These are phyloP conservation scores for Pristionchus arcanus DNA, from an alignment of 2,888 invertebrate species.

Conservation along the genomic window DNA sequence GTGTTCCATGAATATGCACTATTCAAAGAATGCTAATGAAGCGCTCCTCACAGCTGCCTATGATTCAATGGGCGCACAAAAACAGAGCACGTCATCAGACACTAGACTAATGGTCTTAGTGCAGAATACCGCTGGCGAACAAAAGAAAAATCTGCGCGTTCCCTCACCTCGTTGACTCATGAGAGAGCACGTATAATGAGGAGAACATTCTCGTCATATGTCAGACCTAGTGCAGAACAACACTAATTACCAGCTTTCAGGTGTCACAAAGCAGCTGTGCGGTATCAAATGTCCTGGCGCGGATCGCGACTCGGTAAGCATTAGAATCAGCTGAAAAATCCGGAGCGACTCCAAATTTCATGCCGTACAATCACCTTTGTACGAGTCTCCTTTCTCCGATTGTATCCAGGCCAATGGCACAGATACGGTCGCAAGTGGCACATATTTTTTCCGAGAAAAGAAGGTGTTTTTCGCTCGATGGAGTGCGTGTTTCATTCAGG, in stretches of 20 bases:
- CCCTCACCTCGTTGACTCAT: no score
- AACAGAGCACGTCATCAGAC: no score
- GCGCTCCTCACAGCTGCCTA: neutral
- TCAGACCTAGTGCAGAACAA: neutral
- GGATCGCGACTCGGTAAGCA: constrained; percentile 34
- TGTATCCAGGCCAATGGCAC: neutral
- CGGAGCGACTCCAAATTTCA: neutral
- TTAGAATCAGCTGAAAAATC: neutral
- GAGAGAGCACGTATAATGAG: no score
- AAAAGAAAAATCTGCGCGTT: no score
- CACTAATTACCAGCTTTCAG: neutral
- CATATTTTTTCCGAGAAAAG: neutral
- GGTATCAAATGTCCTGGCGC: constrained; percentile 10
- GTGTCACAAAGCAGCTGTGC: constrained; percentile 7
- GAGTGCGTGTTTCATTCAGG: neutral
- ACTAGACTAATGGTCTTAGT: no score
- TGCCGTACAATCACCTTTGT: neutral
- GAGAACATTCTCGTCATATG: no score
- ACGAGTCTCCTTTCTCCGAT: neutral
- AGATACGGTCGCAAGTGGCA: neutral
- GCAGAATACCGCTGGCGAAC: no score
- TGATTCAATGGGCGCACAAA: no score
- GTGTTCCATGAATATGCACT: neutral
- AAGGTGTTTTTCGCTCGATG: neutral
- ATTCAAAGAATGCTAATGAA: neutral